A percentile compares a stretch with the other conserved stretches of the same genome.
Evolutionary conservation across 2,797 vertebrate species (phyloP).

Genomic region (Erethizon dorsatum): DNA sequence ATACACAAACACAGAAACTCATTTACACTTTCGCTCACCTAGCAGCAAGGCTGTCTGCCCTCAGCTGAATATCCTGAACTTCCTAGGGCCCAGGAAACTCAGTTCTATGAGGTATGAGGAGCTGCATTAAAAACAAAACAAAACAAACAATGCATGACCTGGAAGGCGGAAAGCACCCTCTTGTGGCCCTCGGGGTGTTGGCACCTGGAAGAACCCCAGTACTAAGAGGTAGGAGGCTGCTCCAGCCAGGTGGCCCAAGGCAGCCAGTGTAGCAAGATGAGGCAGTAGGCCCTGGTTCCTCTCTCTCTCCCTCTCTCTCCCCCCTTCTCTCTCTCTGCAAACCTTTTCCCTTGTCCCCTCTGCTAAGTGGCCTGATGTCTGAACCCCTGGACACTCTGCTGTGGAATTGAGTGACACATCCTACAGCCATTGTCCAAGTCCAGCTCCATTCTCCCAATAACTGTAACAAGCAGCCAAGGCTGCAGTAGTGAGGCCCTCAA

Average conservation of each 20-base stretch:
- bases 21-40: not conserved
- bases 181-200: slow-evolving; percentile 74
- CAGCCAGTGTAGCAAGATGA: not conserved
- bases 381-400: not conserved
- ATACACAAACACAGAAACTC: not conserved
- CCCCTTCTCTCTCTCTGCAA: not conserved
- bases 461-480: not conserved
- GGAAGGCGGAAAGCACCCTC: slow-evolving; percentile 82
- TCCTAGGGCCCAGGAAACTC: not conserved
- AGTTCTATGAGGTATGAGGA: not conserved
- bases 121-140: not conserved
- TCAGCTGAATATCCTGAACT: not conserved
- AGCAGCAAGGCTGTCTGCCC: not conserved
- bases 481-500: not conserved
- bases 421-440: not conserved
- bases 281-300: not conserved
- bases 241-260: not conserved
- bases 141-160: slow-evolving; percentile 36
- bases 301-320: not conserved
- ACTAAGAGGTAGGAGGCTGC: not conserved
- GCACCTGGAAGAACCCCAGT: slow-evolving; percentile 33
- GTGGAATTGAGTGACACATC: not conserved
- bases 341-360: not conserved
- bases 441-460: not conserved
- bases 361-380: slow-evolving; percentile 32